A percentile compares a stretch with the other conserved stretches of the same genome.
Evolutionary conservation across 1,140 invertebrate species (phyloP).

Genomic region (Macrobrachium rosenbergii): DNA sequence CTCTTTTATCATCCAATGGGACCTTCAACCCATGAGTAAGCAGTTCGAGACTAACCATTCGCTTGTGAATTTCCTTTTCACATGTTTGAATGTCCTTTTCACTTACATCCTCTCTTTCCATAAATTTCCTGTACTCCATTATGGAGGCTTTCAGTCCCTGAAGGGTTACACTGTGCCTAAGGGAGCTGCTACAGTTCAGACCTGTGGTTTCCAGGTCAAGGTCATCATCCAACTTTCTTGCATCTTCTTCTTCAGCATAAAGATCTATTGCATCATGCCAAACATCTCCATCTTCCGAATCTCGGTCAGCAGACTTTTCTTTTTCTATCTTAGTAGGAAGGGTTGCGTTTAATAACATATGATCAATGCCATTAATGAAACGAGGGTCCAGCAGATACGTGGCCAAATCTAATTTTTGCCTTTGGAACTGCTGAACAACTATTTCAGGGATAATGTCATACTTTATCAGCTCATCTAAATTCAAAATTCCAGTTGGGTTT

Average conservation of each 20-base stretch:
- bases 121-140: background rate
- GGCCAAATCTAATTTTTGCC: too few species aligned
- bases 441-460: too few species aligned
- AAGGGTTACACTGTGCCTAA: background rate
- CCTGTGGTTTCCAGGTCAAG: background rate
- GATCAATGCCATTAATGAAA: too few species aligned
- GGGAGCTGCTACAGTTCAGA: too few species aligned
- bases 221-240: constrained; percentile 42
- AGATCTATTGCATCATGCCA: constrained; percentile 56
- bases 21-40: background rate
- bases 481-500: too few species aligned
- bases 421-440: too few species aligned
- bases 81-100: background rate
- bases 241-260: constrained; percentile 40
- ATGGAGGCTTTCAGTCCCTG: background rate
- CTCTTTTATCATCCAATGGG: background rate
- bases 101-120: background rate
- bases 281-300: constrained; percentile 1
- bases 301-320: constrained; percentile 3
- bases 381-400: too few species aligned
- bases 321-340: background rate
- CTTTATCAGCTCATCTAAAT: too few species aligned
- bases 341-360: too few species aligned
- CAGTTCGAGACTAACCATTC: background rate
- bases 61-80: background rate